A percentile compares a stretch with the other conserved stretches of the same genome.
Evolutionary conservation across 2,113 vertebrate species (phyloP).

Genomic region (Oryzias curvinotus): DNA sequence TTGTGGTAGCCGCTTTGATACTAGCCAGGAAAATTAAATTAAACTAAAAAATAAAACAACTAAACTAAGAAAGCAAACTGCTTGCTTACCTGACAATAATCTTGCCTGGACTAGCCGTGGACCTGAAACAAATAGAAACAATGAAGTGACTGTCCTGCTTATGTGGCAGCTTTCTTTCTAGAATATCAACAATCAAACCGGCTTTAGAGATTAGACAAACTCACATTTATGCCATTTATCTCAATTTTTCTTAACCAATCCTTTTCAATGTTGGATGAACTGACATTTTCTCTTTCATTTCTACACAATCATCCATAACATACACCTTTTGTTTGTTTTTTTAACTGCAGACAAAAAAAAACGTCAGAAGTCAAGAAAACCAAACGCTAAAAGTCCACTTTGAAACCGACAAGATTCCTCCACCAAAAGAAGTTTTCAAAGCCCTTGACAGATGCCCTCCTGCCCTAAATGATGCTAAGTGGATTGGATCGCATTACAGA

Average conservation of each 20-base stretch:
- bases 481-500: constrained; percentile 46
- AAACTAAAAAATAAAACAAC: background rate
- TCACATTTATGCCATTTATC: too few relatives aligned
- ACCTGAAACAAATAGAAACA: constrained; percentile 76
- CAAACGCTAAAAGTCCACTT: background rate
- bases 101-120: constrained; percentile 75
- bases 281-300: too few relatives aligned
- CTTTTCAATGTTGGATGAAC: too few relatives aligned
- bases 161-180: background rate
- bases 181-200: background rate
- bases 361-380: background rate
- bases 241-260: too few relatives aligned
- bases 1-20: too few relatives aligned
- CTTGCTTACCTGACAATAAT: constrained; percentile 83
- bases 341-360: too few relatives aligned
- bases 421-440: constrained; percentile 8
- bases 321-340: too few relatives aligned
- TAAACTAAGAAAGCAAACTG: constrained; percentile 38
- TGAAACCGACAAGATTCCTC: background rate
- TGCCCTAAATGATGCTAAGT: constrained; percentile 38
- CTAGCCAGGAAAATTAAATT: too few relatives aligned
- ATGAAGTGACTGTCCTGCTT: constrained; percentile 41
- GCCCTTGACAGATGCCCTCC: constrained; percentile 1
- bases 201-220: too few relatives aligned
- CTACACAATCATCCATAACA: too few relatives aligned